Percentiles rank a stretch among this genome's conserved stretches.
Evolutionary conservation across 2,797 vertebrate species (phyloP).

Genomic region (Pseudochaenichthys georgianus): DNA sequence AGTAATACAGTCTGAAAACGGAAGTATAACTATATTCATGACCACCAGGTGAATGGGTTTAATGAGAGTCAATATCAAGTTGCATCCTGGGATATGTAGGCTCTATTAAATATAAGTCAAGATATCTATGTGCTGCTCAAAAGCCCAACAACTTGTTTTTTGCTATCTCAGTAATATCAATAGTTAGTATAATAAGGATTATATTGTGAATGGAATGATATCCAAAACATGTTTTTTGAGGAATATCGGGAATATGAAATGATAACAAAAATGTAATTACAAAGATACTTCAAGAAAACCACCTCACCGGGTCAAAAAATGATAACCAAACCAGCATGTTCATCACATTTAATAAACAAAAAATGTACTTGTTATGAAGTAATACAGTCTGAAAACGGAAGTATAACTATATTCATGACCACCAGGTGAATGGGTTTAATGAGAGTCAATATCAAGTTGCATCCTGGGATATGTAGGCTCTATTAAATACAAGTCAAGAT

Average conservation of each 20-base stretch:
- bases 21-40: neutral
- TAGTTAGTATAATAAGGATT: no score
- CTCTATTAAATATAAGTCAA: neutral
- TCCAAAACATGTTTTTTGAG: no score
- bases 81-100: conserved; percentile 29
- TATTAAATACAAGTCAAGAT: neutral
- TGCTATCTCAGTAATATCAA: no score
- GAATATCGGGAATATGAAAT: no score
- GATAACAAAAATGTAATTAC: no score
- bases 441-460: conserved; percentile 13
- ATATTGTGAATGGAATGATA: no score
- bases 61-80: conserved; percentile 6
- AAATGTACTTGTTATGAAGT: neutral
- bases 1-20: neutral
- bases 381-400: neutral
- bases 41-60: neutral
- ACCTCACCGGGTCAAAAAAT: no score
- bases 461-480: conserved; percentile 25
- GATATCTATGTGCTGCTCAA: neutral
- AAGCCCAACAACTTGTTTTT: neutral
- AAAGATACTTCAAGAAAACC: no score
- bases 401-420: neutral
- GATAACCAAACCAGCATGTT: neutral
- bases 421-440: neutral
- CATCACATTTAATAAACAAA: neutral